Conservation (phyloP, 2,888 invertebrate genomes). For the Nymphalis c-album region DNA sequence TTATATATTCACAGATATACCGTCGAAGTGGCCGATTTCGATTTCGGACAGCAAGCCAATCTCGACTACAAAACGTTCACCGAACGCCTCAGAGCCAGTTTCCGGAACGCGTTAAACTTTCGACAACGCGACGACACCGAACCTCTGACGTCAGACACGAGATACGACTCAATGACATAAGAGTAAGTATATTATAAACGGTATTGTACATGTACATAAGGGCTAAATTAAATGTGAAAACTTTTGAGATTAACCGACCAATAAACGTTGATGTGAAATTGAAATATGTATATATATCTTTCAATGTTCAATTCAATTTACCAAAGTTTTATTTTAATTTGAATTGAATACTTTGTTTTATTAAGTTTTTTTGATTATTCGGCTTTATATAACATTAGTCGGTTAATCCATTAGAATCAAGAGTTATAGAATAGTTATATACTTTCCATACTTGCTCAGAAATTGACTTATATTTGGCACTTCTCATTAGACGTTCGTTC, state of each 20-base stretch:
- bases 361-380: background rate
- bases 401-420: background rate
- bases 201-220: constrained; percentile 4
- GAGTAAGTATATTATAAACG: constrained; percentile 4
- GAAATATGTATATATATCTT: too few relatives aligned
- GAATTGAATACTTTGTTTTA: too few relatives aligned
- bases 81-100: constrained; percentile 90
- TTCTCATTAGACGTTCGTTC: background rate
- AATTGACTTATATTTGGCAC: background rate
- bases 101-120: constrained; percentile 75
- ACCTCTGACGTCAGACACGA: constrained; percentile 66
- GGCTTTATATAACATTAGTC: background rate
- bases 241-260: constrained; percentile 2
- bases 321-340: background rate
- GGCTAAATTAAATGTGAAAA: background rate
- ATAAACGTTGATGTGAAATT: too few relatives aligned
- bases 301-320: background rate
- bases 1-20: constrained; percentile 82
- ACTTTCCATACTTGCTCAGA: background rate
- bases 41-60: constrained; percentile 91
- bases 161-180: constrained; percentile 82
- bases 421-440: background rate
- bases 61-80: constrained; percentile 93
- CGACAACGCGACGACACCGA: constrained; percentile 65
- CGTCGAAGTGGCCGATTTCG: constrained; percentile 94